Conservation (phyloP, 2,797 vertebrate species). For the Alectoris magna region DNA sequence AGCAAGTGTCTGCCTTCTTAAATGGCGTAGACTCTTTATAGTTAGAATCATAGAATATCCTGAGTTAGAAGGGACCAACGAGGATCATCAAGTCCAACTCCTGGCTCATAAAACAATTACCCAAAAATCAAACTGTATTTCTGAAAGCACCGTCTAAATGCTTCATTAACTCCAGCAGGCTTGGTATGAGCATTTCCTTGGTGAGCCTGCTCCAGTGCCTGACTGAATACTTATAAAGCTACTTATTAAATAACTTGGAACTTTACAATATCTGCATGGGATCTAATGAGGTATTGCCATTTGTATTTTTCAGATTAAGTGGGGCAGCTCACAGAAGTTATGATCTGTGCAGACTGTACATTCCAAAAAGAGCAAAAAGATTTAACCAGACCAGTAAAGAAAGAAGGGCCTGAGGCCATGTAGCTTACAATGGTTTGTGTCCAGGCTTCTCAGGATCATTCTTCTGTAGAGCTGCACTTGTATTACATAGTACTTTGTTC, state of each 20-base stretch:
- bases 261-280: neutral
- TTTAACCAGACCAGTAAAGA: neutral
- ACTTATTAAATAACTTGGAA: neutral
- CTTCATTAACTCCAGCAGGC: neutral
- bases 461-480: neutral
- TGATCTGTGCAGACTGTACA: rapidly evolving
- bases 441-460: neutral
- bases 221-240: neutral
- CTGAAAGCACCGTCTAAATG: neutral
- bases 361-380: neutral
- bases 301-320: neutral
- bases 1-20: neutral
- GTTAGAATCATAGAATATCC: neutral
- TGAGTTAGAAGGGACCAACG: neutral
- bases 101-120: neutral
- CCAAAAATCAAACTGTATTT: neutral
- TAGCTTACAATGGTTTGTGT: neutral
- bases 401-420: neutral
- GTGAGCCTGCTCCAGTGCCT: neutral
- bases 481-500: rapidly evolving
- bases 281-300: neutral
- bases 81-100: neutral
- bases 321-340: neutral
- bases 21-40: neutral
- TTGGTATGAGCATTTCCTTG: neutral